Conservation (phyloP, 1,140 invertebrate genomes). For the Tribolium madens region DNA sequence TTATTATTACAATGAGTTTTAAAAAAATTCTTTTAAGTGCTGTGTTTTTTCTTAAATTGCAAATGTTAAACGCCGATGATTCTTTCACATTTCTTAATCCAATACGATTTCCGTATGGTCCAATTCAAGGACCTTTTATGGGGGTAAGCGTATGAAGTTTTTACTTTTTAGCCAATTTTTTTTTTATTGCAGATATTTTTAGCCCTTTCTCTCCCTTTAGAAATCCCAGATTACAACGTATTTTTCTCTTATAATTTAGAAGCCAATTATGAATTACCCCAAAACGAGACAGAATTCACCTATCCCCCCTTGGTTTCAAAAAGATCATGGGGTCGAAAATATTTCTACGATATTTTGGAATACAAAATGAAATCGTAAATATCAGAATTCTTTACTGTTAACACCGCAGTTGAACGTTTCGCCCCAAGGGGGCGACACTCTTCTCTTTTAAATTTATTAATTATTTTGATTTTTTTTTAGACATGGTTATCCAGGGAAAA, state of each 20-base stretch:
- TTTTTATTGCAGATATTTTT: slow-evolving; percentile 69
- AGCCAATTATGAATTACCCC: slow-evolving; percentile 72
- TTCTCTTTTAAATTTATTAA: background rate
- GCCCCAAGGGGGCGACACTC: background rate
- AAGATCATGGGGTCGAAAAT: slow-evolving; percentile 54
- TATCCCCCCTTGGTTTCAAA: slow-evolving; percentile 58
- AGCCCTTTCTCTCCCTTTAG: slow-evolving; percentile 79
- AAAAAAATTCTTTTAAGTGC: slow-evolving; percentile 21
- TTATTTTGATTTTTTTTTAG: slow-evolving; percentile 45
- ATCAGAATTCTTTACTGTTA: background rate
- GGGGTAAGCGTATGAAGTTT: slow-evolving; percentile 47
- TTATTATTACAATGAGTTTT: slow-evolving; percentile 16
- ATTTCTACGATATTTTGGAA: slow-evolving; percentile 58
- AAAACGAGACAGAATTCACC: slow-evolving; percentile 59
- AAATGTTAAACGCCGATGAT: background rate
- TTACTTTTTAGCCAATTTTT: background rate
- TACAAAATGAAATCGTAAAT: slow-evolving; percentile 61
- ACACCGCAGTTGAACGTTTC: background rate
- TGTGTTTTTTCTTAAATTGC: background rate
- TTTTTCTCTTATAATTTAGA: slow-evolving; percentile 84
- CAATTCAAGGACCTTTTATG: slow-evolving; percentile 50
- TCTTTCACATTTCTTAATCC: slow-evolving; percentile 48
- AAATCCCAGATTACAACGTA: slow-evolving; percentile 76
- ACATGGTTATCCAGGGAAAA: slow-evolving; percentile 68
- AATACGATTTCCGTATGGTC: slow-evolving; percentile 50